phyloP scores from a whole-genome alignment of 2,888 invertebrate species.

The Agonopterix alstromeriana region DNA sequence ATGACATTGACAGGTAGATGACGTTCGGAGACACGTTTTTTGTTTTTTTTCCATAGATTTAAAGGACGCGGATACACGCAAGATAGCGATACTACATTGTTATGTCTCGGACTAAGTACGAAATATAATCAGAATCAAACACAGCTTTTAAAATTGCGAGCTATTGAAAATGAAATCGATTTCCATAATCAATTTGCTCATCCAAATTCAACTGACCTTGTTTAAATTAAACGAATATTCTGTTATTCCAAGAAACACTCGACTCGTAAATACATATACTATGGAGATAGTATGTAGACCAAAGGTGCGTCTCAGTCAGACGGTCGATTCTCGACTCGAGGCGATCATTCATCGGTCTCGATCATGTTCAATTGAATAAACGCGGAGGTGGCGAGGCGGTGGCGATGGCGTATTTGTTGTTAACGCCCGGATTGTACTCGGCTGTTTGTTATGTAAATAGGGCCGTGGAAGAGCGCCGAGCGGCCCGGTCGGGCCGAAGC shows the following conservation, averaged over 20 bases:
- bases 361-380: constrained; percentile 68
- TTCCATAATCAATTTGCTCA: too few relatives aligned
- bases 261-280: neutral
- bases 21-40: too few relatives aligned
- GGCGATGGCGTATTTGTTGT: constrained; percentile 20
- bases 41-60: too few relatives aligned
- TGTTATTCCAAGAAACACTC: constrained; percentile 15
- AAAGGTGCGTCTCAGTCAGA: neutral
- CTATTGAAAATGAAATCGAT: too few relatives aligned
- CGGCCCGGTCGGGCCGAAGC: constrained; percentile 7
- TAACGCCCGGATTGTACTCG: constrained; percentile 23
- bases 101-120: too few relatives aligned
- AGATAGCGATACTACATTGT: too few relatives aligned
- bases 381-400: constrained; percentile 40
- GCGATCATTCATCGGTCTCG: constrained; percentile 51
- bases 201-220: too few relatives aligned
- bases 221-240: too few relatives aligned
- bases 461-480: constrained; percentile 18
- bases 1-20: too few relatives aligned
- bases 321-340: constrained; percentile 22
- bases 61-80: too few relatives aligned
- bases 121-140: too few relatives aligned
- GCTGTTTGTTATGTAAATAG: constrained; percentile 50
- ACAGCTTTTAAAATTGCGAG: too few relatives aligned
- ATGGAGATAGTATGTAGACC: neutral